phyloP scores from a whole-genome alignment of 2,113 vertebrate species.

The human (Homo sapiens) region GRCh38 chr2:102947001-102947500 shows the following conservation, averaged over 20 bases:
- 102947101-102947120: slow-evolving; percentile 51
- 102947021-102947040: neutral
- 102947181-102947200: slow-evolving; percentile 61
- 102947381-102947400: neutral
- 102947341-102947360: slow-evolving; percentile 58
- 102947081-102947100: slow-evolving; percentile 51
- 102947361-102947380: neutral
- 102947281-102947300: slow-evolving; percentile 61
- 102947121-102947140: slow-evolving; percentile 61
- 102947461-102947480: neutral
- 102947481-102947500: slow-evolving; percentile 33
- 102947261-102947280: slow-evolving; percentile 57
- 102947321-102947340: slow-evolving; percentile 44
- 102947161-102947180: slow-evolving; percentile 54
- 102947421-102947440: slow-evolving; percentile 42
- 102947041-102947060: slow-evolving; percentile 56
- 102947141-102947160: slow-evolving; percentile 52
- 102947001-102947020: neutral
- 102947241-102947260: slow-evolving; percentile 66
- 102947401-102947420: neutral
- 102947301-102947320: slow-evolving; percentile 29
- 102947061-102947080: slow-evolving; percentile 50
- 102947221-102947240: slow-evolving; percentile 62
- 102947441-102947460: neutral
- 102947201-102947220: neutral